These are phyloP conservation scores for Hyla sarda DNA, from an alignment of 2,113 vertebrate genomes.

Conservation along the genomic window DNA sequence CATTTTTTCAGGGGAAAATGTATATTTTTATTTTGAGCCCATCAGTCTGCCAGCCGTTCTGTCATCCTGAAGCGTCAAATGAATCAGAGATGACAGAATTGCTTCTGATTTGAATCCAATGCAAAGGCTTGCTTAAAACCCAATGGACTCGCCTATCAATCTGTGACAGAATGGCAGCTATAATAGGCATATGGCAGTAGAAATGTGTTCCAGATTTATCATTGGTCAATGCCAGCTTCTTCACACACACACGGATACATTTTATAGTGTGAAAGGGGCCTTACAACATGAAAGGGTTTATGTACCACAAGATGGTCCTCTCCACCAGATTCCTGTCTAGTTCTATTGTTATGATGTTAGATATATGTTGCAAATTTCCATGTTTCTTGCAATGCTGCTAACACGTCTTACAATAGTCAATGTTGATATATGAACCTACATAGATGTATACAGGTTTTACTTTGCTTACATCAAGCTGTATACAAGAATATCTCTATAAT, in stretches of 20 bases:
- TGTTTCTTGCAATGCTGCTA: too few species aligned
- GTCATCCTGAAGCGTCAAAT: not conserved
- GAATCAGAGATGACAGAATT: not conserved
- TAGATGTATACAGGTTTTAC: too few species aligned
- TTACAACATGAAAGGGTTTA: too few species aligned
- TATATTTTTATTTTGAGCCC: not conserved
- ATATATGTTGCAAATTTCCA: too few species aligned
- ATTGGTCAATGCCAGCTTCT: not conserved
- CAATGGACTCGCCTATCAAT: not conserved
- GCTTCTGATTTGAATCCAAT: not conserved
- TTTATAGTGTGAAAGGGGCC: too few species aligned
- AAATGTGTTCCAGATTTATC: not conserved
- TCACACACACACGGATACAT: too few species aligned
- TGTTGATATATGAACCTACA: too few species aligned
- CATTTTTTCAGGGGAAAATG: not conserved
- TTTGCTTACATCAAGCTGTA: not conserved
- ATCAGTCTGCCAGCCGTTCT: not conserved
- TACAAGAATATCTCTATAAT: too few species aligned
- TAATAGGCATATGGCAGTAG: not conserved
- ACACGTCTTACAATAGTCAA: too few species aligned
- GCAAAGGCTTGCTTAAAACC: not conserved
- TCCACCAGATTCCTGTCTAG: too few species aligned
- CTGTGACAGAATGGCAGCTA: not conserved
- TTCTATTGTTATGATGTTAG: too few species aligned
- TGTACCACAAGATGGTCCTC: too few species aligned